phyloP scores from a whole-genome alignment of 2,113 vertebrate genomes.

The Alouatta palliata region DNA sequence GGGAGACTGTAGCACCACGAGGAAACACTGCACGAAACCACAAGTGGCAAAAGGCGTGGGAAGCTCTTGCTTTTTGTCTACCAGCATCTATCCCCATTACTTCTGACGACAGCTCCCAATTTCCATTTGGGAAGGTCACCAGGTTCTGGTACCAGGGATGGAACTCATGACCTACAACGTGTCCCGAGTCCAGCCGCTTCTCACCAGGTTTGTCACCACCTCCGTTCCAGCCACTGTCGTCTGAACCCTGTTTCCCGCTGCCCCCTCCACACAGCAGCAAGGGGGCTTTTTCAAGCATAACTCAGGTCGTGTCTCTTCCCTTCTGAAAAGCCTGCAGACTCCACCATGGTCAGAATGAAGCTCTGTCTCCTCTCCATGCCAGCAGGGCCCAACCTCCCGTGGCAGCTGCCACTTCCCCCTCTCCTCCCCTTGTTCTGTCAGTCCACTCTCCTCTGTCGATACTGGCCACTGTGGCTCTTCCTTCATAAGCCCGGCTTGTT shows the following conservation, averaged over 20 bases:
- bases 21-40: neutral
- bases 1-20: neutral
- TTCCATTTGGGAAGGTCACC: neutral
- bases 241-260: neutral
- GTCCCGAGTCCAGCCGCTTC: neutral
- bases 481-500: neutral
- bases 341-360: neutral
- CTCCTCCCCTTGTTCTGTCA: fast-evolving
- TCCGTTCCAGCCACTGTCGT: fast-evolving
- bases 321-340: neutral
- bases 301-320: neutral
- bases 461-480: neutral
- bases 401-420: neutral
- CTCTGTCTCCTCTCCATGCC: neutral
- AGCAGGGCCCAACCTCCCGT: fast-evolving
- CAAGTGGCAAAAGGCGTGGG: neutral
- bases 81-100: neutral
- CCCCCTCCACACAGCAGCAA: neutral
- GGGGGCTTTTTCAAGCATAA: neutral
- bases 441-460: neutral
- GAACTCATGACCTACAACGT: neutral
- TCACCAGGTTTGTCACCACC: neutral
- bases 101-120: neutral
- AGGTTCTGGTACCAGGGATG: neutral
- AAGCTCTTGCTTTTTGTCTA: neutral